Conservation (phyloP, 37 sponge, comb jelly and placozoan genomes). For the Halisarca cf. caerulea region DNA sequence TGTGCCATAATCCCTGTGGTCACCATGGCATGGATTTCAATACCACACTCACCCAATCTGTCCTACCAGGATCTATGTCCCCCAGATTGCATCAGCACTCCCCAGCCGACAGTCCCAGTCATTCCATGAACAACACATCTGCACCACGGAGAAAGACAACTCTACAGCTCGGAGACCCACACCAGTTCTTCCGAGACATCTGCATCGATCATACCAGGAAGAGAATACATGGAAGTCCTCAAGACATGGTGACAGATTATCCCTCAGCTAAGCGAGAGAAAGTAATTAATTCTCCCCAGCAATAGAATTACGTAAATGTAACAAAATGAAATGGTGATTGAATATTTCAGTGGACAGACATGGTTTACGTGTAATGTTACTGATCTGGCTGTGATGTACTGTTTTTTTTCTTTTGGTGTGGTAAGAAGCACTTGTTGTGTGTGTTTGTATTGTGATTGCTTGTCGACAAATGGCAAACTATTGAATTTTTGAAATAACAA, state of each 20-base stretch:
- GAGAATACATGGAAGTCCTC: neutral
- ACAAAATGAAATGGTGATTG: too few relatives aligned
- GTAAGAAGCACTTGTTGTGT: too few relatives aligned
- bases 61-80: neutral
- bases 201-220: constrained; percentile 18
- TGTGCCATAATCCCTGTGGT: neutral
- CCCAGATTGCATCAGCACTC: neutral
- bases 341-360: too few relatives aligned
- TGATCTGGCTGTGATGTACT: too few relatives aligned
- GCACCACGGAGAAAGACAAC: constrained; percentile 7
- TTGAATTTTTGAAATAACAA: too few relatives aligned
- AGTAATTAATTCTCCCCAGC: neutral
- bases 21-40: neutral
- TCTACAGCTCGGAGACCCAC: neutral
- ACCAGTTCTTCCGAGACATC: neutral
- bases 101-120: neutral
- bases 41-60: too few relatives aligned
- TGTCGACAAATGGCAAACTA: too few relatives aligned
- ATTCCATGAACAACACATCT: neutral
- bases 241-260: neutral
- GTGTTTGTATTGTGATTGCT: too few relatives aligned
- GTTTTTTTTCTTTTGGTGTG: too few relatives aligned
- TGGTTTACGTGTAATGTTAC: too few relatives aligned
- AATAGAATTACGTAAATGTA: too few relatives aligned
- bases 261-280: neutral